Evolutionary conservation across 2,888 invertebrate species (phyloP).

Genomic region (Athrips mouffetella): DNA sequence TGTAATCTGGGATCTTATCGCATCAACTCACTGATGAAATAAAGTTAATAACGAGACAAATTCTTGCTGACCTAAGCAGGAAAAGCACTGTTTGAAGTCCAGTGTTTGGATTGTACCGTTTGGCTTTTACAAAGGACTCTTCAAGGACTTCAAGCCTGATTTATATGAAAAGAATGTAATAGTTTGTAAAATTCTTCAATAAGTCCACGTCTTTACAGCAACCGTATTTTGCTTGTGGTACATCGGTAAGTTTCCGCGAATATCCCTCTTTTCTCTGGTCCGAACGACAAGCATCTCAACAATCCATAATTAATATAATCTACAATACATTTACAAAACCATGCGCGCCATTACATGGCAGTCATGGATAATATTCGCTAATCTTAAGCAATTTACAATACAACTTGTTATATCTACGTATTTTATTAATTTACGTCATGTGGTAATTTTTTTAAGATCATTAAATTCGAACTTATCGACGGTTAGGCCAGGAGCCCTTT

Average conservation of each 20-base stretch:
- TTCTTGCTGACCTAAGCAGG: too few species aligned
- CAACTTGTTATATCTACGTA: conserved; percentile 37
- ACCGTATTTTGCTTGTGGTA: too few species aligned
- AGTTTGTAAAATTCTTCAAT: too few species aligned
- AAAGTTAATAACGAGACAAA: too few species aligned
- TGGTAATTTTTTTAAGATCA: conserved; percentile 28
- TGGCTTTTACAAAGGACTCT: too few species aligned
- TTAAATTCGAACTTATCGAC: conserved; percentile 17
- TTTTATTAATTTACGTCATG: conserved; percentile 26
- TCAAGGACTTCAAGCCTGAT: too few species aligned
- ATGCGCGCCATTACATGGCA: conserved; percentile 58
- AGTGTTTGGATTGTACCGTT: too few species aligned
- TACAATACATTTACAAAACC: conserved; percentile 53
- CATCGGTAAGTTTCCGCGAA: neutral
- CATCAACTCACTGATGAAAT: conserved; percentile 19
- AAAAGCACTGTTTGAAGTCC: too few species aligned
- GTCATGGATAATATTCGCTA: conserved; percentile 34
- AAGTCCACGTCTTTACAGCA: too few species aligned
- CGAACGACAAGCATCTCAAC: conserved; percentile 33
- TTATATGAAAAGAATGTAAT: neutral
- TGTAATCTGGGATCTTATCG: conserved; percentile 10
- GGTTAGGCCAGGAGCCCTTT: neutral
- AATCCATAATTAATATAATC: conserved; percentile 38
- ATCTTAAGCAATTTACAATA: conserved; percentile 48
- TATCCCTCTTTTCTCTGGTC: conserved; percentile 37